phyloP scores from a whole-genome alignment of 2,113 vertebrate genomes.

The Pygathrix nemaeus region DNA sequence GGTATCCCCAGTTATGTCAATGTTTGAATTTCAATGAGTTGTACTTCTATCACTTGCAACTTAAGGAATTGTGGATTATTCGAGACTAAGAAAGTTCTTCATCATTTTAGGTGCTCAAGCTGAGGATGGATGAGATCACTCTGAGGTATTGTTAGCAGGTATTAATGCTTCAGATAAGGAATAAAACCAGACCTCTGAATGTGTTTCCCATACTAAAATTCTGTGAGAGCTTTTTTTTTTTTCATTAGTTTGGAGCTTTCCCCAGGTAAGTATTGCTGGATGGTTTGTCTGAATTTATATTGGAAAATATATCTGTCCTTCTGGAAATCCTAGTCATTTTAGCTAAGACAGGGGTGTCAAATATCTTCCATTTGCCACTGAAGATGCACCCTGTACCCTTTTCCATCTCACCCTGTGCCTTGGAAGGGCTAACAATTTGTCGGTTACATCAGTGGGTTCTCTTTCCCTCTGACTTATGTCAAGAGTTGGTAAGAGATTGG shows the following conservation, averaged over 20 bases:
- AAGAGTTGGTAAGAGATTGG: neutral
- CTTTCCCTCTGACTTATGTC: neutral
- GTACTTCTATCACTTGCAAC: neutral
- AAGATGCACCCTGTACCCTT: neutral
- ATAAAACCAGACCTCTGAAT: neutral
- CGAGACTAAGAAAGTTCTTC: neutral
- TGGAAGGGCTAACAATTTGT: neutral
- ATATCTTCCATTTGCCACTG: neutral
- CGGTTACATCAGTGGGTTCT: neutral
- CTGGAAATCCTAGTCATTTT: neutral
- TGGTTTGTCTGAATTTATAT: neutral
- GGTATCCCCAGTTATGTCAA: neutral
- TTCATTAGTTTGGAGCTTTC: neutral
- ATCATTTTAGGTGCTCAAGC: neutral
- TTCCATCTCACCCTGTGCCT: neutral
- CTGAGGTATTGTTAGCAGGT: neutral
- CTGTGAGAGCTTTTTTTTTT: neutral
- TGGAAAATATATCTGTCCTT: neutral
- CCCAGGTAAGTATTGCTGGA: neutral
- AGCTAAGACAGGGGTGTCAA: neutral
- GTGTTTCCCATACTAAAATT: neutral
- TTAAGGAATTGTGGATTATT: neutral
- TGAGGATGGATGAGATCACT: neutral
- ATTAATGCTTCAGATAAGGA: neutral
- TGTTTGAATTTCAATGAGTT: neutral